Percentiles rank a stretch among this genome's conserved stretches.
These are phyloP conservation scores for Drosophila subpulchrella DNA, from an alignment of 1,140 invertebrate genomes.

Conservation along the genomic window DNA sequence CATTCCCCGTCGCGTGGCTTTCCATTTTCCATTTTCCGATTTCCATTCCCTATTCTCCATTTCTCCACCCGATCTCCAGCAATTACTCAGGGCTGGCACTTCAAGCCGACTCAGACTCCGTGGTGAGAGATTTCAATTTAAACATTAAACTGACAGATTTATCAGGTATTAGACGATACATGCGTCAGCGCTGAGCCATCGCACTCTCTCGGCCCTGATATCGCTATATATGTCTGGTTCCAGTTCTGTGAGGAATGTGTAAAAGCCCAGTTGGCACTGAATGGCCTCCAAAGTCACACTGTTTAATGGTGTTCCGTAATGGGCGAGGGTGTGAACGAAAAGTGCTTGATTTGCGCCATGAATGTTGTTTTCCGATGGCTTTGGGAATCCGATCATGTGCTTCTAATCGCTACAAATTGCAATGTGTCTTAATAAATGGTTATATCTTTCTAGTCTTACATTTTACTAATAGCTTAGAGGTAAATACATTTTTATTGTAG, in stretches of 20 bases:
- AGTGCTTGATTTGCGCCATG: not conserved
- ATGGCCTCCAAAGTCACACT: slow-evolving; percentile 9
- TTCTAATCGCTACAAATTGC: slow-evolving; percentile 2
- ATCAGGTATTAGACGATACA: slow-evolving; percentile 83
- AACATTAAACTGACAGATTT: slow-evolving; percentile 83
- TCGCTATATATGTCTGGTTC: slow-evolving; percentile 11
- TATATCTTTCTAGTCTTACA: not conserved
- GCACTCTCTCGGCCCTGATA: slow-evolving; percentile 20
- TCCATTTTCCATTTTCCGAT: not conserved
- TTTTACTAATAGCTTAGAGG: too few relatives aligned
- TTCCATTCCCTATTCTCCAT: too few relatives aligned
- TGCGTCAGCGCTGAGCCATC: slow-evolving; percentile 57
- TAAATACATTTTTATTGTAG: not conserved
- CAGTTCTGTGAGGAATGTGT: slow-evolving; percentile 26
- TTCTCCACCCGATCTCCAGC: slow-evolving; percentile 20
- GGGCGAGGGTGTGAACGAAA: slow-evolving; percentile 1
- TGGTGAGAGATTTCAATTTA: slow-evolving; percentile 83
- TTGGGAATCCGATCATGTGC: not conserved
- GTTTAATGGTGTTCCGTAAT: slow-evolving; percentile 14
- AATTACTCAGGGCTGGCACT: slow-evolving; percentile 29
- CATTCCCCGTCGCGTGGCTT: slow-evolving; percentile 39
- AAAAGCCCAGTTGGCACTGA: slow-evolving; percentile 18
- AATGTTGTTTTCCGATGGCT: not conserved
- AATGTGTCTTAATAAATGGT: not conserved
- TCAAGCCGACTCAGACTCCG: slow-evolving; percentile 39